Base-by-base conservation (phyloP, 2,113 vertebrate species). In the Odontophorus gujanensis region DNA sequence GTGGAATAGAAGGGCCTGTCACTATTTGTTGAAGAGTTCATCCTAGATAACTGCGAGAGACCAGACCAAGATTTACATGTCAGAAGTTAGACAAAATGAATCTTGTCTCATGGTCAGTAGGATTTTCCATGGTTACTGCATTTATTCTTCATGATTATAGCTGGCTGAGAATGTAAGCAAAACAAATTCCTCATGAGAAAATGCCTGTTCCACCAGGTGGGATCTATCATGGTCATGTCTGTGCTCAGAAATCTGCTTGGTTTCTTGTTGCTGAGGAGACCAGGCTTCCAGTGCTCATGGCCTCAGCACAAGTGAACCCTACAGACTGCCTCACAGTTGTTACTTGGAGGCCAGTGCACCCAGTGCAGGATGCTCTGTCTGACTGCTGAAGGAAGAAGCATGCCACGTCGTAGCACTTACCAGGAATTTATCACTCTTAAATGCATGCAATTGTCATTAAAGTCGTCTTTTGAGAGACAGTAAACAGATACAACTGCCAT, bases 401-500 rank as follows among this genome's bases (percentile, higher is more conserved):
- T 80, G 17, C 59, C 65, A 32, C 1, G 13, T 58, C 61, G 30
- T 20, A 67, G 24, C 26, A 36, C 20, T 12, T 63, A 32, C 12
- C 2, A 2, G 69, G 36, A 75, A 58, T 57, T 36, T 53, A 36
- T 66, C 22, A 48, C 50, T 78, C 81, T 47, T 32, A 81, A 71
- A 36, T 0, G 1, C 7, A 5, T 5, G 3, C 38, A 21, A 43
- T 7, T 58, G 47, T n/a, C 34, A 36, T n/a, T 40, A 17, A 72
- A 17, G 7, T 43, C 48, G 28, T 72, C 48, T 81, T 77, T 45
- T 1, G 8, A 89, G 50, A 2, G 3, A 17, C 22, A 36, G 59
- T 24, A 43, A 15, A 45, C 34, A 91, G 47, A 43, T 6, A 20
- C 45, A 69, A 28, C 32, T 78, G 13, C 15, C 1, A 0, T 45